Evolutionary conservation across 2,797 vertebrate species (phyloP), one percentile per base, ranked within the genome.

Genomic region (Cirrhinus molitorella): DNA sequence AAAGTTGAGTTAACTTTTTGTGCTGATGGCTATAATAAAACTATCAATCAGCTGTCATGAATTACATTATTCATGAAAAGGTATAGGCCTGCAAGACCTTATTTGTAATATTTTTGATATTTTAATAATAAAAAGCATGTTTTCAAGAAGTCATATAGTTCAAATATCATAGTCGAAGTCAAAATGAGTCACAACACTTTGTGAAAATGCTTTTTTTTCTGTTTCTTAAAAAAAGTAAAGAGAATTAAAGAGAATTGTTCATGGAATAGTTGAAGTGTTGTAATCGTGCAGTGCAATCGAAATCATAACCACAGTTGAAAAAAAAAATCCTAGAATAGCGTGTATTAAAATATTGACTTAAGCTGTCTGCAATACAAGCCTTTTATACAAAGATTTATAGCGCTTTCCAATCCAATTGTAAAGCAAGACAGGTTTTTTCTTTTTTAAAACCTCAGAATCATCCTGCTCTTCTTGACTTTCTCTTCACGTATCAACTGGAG

Each of bases 401-500:
- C 1, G 19, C 2, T 71, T 53, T 40, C 14, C 51, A 4, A 68
- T 68, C 31, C 31, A 37, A 25, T 28, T 76, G 53, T 40, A 51
- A 65, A 76, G 14, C 28, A 68, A 47, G 28, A 68, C 19, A 47
- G 13, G 45, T 67, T 71, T 75, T 81, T 85, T 70, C 31, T 67
- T 71, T 75, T 81, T 85, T 70, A 49, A 81, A 67, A 70, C 43
- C 16, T 31, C 53, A 5, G 12, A 85, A 85, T 40, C 19, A 17
- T 55, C 47, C 31, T 66, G 19, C 25, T 47, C 37, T 34, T 47
- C 17, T 25, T 73, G 10, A 67, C 4, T 66, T 83, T 67, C 79
- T 77, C 17, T 81, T 72, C 66, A 78, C 73, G 4, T 55, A 70
- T 11, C 16, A 40, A 37, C 51, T 68, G 25, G 40, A 19, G 75